Percentiles rank a stretch among this genome's conserved stretches.
phyloP scores from a whole-genome alignment of 64 coral and sea anemone genomes.

The Porites australiensis region DNA sequence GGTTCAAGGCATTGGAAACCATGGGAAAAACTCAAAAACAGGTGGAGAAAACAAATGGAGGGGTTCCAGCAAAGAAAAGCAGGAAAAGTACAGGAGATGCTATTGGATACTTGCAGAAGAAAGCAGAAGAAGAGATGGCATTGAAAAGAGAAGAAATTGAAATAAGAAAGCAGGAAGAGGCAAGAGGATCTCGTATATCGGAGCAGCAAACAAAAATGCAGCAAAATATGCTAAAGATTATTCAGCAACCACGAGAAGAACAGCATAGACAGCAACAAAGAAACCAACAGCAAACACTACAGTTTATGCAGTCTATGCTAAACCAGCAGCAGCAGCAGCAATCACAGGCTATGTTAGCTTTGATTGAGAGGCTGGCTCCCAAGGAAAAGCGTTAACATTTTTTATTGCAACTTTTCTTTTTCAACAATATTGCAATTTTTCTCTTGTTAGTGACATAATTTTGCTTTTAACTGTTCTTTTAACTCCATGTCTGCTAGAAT shows the following conservation, averaged over 20 bases:
- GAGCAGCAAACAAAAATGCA: not conserved
- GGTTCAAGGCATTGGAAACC: slow-evolving; percentile 50
- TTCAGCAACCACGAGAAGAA: slow-evolving; percentile 49
- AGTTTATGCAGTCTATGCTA: too few species aligned
- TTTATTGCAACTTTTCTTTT: too few species aligned
- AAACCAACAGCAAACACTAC: too few species aligned
- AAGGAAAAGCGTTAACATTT: too few species aligned
- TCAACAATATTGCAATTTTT: too few species aligned
- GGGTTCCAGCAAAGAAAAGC: slow-evolving; percentile 32
- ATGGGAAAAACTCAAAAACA: slow-evolving; percentile 50
- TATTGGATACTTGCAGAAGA: slow-evolving; percentile 41
- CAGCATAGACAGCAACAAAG: too few species aligned
- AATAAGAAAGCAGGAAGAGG: slow-evolving; percentile 56
- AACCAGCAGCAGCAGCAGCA: too few species aligned
- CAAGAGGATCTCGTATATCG: not conserved
- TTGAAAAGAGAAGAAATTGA: slow-evolving; percentile 55
- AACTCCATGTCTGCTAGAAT: too few species aligned
- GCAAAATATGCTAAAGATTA: not conserved
- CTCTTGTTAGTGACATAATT: too few species aligned
- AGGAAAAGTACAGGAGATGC: slow-evolving; percentile 57
- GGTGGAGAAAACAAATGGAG: slow-evolving; percentile 1
- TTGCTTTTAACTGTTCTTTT: too few species aligned
- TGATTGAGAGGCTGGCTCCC: too few species aligned
- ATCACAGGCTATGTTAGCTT: too few species aligned
- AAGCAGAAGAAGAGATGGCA: slow-evolving; percentile 42